phyloP scores from a whole-genome alignment of 2,113 vertebrate species.

The Scomber japonicus region DNA sequence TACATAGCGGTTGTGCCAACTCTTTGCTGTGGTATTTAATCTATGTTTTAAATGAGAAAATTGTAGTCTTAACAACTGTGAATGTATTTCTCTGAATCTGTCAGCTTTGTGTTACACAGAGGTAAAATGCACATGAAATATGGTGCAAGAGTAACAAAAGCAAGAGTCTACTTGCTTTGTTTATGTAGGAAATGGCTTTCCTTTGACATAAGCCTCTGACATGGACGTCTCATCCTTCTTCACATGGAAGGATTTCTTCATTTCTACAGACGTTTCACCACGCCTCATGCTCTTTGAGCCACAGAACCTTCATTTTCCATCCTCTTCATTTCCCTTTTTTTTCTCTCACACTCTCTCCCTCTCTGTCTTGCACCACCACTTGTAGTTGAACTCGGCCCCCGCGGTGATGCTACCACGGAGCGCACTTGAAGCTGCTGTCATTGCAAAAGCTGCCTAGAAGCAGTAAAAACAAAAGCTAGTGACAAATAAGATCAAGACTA shows the following conservation, averaged over 20 bases:
- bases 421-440: conserved; percentile 33
- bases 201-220: conserved; percentile 56
- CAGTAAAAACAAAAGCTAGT: conserved; percentile 38
- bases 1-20: background rate
- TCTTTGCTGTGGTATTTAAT: background rate
- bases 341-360: background rate
- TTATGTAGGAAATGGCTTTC: conserved; percentile 53
- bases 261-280: conserved; percentile 21
- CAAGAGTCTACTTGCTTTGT: conserved; percentile 54
- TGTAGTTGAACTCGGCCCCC: conserved; percentile 34
- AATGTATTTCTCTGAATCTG: background rate
- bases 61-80: background rate
- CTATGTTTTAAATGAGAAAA: background rate
- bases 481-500: conserved; percentile 64
- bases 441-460: conserved; percentile 18
- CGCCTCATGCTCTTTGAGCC: conserved; percentile 32
- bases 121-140: conserved; percentile 20
- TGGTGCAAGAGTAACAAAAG: conserved; percentile 58
- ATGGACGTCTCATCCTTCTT: conserved; percentile 25
- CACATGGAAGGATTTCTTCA: conserved; percentile 22
- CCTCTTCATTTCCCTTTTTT: conserved; percentile 7
- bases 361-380: conserved; percentile 1
- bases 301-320: conserved; percentile 48
- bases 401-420: conserved; percentile 25
- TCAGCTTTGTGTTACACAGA: background rate